Conservation (phyloP, 2,888 invertebrate species). For the Fragum fragum region DNA sequence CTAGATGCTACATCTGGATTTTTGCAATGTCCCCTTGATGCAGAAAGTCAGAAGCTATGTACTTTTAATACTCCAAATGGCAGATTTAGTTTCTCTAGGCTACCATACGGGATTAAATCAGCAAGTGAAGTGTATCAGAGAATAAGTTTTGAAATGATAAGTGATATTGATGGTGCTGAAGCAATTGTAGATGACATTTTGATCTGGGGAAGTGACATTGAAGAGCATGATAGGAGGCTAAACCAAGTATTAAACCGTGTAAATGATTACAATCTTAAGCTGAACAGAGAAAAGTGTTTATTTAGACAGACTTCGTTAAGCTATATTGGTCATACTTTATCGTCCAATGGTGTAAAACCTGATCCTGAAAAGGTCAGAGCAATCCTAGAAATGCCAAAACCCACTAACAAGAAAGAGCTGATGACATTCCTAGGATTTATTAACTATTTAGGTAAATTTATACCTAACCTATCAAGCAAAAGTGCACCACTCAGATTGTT, state of each 20-base stretch:
- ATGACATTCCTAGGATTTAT: constrained; percentile 61
- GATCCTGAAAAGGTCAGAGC: constrained; percentile 52
- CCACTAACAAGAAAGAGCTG: constrained; percentile 34
- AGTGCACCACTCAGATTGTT: no score
- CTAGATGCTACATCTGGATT: constrained; percentile 57
- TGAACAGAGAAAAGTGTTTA: constrained; percentile 50
- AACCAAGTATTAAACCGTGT: constrained; percentile 34
- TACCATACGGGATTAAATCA: constrained; percentile 56
- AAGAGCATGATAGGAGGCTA: constrained; percentile 51
- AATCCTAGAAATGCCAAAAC: constrained; percentile 31
- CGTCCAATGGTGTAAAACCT: constrained; percentile 43
- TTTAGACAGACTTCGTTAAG: constrained; percentile 43
- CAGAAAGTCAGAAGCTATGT: constrained; percentile 48
- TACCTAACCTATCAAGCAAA: constrained; percentile 53
- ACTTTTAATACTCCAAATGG: constrained; percentile 58
- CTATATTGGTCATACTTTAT: constrained; percentile 59
- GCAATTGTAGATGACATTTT: constrained; percentile 59
- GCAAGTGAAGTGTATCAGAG: constrained; percentile 55
- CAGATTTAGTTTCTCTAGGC: constrained; percentile 41
- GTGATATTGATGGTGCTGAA: constrained; percentile 48
- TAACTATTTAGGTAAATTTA: constrained; percentile 61
- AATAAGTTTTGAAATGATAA: constrained; percentile 40
- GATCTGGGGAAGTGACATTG: constrained; percentile 40
- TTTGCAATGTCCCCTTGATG: constrained; percentile 54
- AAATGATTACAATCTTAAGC: constrained; percentile 43